Conservation (phyloP, 2,797 vertebrate genomes). For the Chromobotia macracanthus region DNA sequence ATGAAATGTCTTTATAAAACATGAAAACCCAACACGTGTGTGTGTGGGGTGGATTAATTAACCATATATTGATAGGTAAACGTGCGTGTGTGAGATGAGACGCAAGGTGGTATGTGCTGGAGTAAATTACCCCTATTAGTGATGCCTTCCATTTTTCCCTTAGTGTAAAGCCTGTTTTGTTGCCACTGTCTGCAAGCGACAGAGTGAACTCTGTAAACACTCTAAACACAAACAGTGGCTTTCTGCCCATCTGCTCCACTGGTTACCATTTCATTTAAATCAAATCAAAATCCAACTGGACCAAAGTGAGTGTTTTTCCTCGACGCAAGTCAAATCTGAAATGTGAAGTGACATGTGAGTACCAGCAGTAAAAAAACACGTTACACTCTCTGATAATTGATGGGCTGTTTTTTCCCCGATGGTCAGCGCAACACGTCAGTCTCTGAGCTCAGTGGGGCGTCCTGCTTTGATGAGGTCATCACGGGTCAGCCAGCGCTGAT, state of each 20-base stretch:
- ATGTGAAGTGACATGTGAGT: constrained; percentile 42
- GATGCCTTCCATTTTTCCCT: constrained; percentile 31
- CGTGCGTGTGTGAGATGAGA: constrained; percentile 20
- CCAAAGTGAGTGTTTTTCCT: background rate
- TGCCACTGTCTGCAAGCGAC: background rate
- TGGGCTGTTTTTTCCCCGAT: constrained; percentile 68
- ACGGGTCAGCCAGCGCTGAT: constrained; percentile 77
- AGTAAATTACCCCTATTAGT: constrained; percentile 34
- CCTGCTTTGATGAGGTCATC: constrained; percentile 82
- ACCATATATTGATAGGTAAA: too few relatives aligned
- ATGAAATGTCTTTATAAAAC: too few relatives aligned
- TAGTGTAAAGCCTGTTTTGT: constrained; percentile 1
- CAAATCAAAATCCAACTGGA: constrained; percentile 17
- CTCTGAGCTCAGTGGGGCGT: constrained; percentile 70
- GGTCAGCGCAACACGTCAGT: constrained; percentile 61
- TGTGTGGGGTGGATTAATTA: too few relatives aligned
- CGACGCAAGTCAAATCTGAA: constrained; percentile 37
- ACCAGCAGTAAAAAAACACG: constrained; percentile 72
- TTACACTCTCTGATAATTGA: constrained; percentile 75
- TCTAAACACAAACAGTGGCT: constrained; percentile 8
- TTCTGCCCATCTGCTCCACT: background rate
- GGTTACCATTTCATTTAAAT: constrained; percentile 26
- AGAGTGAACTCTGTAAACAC: background rate
- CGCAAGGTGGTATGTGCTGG: constrained; percentile 33
- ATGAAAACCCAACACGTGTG: too few relatives aligned